phyloP scores from a whole-genome alignment of 1,140 invertebrate species.

The Drosophila navojoa region DNA sequence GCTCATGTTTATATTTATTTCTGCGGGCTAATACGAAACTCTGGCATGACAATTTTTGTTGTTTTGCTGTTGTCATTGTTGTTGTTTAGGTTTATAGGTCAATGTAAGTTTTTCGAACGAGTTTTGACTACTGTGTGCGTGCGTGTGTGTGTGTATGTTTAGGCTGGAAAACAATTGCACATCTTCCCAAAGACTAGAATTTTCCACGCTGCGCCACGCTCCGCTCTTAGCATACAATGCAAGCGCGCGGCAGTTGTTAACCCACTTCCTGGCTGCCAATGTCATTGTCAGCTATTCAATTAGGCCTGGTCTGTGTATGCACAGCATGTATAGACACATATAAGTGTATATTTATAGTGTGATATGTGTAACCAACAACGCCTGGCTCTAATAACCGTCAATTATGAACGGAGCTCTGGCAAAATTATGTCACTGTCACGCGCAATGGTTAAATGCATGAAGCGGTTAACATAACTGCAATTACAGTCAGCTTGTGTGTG shows the following conservation, averaged over 20 bases:
- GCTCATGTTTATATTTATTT: constrained; percentile 2
- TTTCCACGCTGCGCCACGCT: constrained; percentile 14
- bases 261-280: constrained; percentile 44
- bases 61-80: constrained; percentile 25
- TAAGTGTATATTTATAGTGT: background rate
- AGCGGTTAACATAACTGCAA: constrained; percentile 69
- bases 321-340: too few species aligned
- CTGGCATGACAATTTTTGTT: constrained; percentile 61
- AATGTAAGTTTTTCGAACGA: constrained; percentile 61
- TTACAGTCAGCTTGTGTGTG: constrained; percentile 40
- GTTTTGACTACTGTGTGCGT: constrained; percentile 41
- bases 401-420: constrained; percentile 36
- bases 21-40: constrained; percentile 59
- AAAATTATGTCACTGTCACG: constrained; percentile 82
- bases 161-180: constrained; percentile 69
- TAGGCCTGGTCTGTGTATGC: constrained; percentile 12
- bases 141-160: constrained; percentile 23
- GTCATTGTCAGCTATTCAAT: constrained; percentile 62
- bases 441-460: constrained; percentile 65
- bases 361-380: constrained; percentile 2
- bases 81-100: constrained; percentile 69
- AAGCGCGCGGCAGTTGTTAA: constrained; percentile 29
- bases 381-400: constrained; percentile 65
- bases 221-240: constrained; percentile 60
- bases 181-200: constrained; percentile 61